Percentiles rank a stretch among this genome's conserved stretches.
These are phyloP conservation scores for Stratiomys singularior DNA, from an alignment of 2,888 invertebrate species.

Conservation along the genomic window DNA sequence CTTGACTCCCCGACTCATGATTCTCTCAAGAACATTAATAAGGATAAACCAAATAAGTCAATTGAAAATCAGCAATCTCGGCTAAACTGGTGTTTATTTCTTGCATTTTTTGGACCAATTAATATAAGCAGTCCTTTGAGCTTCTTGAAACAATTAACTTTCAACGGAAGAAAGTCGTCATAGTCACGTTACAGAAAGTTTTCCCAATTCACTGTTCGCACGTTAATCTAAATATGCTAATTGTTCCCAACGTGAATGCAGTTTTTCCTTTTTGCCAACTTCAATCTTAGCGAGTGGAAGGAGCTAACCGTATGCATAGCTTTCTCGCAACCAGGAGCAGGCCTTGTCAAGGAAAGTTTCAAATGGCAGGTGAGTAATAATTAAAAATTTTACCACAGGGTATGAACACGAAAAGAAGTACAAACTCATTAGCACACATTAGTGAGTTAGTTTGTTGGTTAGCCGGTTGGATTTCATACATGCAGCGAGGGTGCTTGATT, in stretches of 20 bases:
- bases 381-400: slow-evolving; percentile 16
- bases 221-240: slow-evolving; percentile 1
- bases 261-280: background rate
- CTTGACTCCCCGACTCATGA: too few relatives aligned
- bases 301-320: background rate
- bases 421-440: slow-evolving; percentile 32
- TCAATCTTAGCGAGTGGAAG: background rate
- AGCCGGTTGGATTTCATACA: background rate
- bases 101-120: too few relatives aligned
- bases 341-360: background rate
- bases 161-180: too few relatives aligned
- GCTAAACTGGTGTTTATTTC: too few relatives aligned
- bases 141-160: too few relatives aligned
- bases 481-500: background rate
- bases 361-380: slow-evolving; percentile 20
- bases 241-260: background rate
- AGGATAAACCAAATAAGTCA: too few relatives aligned
- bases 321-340: background rate
- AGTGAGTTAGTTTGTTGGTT: background rate
- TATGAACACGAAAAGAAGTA: background rate
- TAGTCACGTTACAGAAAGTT: background rate
- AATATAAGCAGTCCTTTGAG: too few relatives aligned
- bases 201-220: slow-evolving; percentile 4
- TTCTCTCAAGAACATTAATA: too few relatives aligned
- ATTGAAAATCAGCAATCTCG: too few relatives aligned